Conservation (phyloP, 2,113 vertebrate species). For the Plecturocebus donacophilus region DNA sequence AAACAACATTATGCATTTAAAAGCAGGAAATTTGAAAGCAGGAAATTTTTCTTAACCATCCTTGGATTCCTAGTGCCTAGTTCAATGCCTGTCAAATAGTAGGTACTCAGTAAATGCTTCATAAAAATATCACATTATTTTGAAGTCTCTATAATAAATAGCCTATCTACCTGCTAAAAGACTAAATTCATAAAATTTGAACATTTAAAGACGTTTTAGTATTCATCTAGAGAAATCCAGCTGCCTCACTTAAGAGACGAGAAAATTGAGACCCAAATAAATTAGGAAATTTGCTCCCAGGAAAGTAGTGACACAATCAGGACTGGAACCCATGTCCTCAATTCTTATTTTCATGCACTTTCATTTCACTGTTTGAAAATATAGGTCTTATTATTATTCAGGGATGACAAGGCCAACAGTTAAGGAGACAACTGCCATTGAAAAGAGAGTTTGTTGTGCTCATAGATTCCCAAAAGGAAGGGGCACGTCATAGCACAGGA, state of each 20-base stretch:
- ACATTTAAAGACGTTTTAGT: not conserved
- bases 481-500: accelerated
- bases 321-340: not conserved
- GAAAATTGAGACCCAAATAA: not conserved
- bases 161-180: not conserved
- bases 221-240: not conserved
- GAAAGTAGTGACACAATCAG: not conserved
- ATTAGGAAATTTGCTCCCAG: not conserved
- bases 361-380: not conserved
- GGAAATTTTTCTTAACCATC: not conserved
- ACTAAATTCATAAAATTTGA: not conserved
- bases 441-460: not conserved
- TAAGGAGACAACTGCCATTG: not conserved
- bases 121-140: not conserved
- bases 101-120: not conserved
- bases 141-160: not conserved
- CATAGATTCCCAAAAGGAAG: not conserved
- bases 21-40: not conserved
- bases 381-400: not conserved
- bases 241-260: not conserved
- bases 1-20: not conserved
- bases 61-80: not conserved
- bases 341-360: not conserved
- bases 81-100: not conserved
- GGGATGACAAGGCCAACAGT: not conserved